Conservation (phyloP, 2,113 vertebrate genomes). For the Pseudorhombus dupliciocellatus region DNA sequence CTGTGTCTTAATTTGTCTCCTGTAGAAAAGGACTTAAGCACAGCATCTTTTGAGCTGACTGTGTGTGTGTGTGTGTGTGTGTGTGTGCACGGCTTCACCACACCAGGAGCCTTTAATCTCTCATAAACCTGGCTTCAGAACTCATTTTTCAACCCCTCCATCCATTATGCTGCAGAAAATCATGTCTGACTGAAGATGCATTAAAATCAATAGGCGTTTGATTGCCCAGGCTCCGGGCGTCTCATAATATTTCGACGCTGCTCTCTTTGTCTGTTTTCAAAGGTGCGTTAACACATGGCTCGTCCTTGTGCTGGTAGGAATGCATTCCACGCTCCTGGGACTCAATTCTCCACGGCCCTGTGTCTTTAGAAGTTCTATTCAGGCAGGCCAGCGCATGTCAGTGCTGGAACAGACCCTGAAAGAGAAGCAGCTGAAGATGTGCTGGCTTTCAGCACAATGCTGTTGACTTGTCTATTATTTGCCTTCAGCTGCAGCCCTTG, state of each 20-base stretch:
- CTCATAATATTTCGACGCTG: slow-evolving; percentile 61
- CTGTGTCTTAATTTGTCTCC: slow-evolving; percentile 14
- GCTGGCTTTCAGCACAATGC: slow-evolving; percentile 43
- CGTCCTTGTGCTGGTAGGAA: slow-evolving; percentile 65
- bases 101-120: slow-evolving; percentile 59
- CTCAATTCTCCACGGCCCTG: slow-evolving; percentile 65
- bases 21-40: slow-evolving; percentile 26
- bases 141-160: slow-evolving; percentile 59
- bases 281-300: slow-evolving; percentile 51
- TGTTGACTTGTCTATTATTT: slow-evolving; percentile 56
- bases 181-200: slow-evolving; percentile 70
- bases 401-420: slow-evolving; percentile 53
- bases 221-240: slow-evolving; percentile 61
- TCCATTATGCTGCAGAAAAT: slow-evolving; percentile 74
- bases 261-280: slow-evolving; percentile 65
- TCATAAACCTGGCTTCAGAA: slow-evolving; percentile 58
- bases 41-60: neutral
- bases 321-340: slow-evolving; percentile 65
- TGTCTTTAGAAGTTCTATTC: slow-evolving; percentile 66
- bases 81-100: slow-evolving; percentile 2
- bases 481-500: slow-evolving; percentile 26
- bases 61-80: slow-evolving; percentile 6
- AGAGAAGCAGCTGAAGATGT: slow-evolving; percentile 54
- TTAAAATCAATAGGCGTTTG: slow-evolving; percentile 78
- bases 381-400: slow-evolving; percentile 64